These are phyloP conservation scores for Akabosia matsudoensis DNA, from an alignment of 1,140 invertebrate genomes.

Conservation along the genomic window DNA sequence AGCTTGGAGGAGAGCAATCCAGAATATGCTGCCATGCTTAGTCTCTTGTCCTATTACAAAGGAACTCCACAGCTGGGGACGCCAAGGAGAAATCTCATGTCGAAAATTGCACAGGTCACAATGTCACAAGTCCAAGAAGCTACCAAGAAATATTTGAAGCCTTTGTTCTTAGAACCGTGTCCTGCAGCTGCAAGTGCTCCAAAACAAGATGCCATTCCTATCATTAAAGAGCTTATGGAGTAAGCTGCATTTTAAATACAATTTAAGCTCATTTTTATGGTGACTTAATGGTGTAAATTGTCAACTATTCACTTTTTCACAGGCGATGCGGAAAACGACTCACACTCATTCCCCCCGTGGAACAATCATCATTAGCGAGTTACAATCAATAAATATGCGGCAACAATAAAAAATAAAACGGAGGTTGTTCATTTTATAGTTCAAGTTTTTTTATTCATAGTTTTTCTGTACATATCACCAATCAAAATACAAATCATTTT, in stretches of 20 bases:
- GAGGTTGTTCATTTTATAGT: too few relatives aligned
- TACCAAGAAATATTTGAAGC: neutral
- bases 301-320: neutral
- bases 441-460: neutral
- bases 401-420: neutral
- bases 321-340: slow-evolving; percentile 1
- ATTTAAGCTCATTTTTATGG: too few relatives aligned
- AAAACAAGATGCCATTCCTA: neutral
- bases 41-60: neutral
- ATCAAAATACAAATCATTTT: too few relatives aligned
- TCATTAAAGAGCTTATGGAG: slow-evolving; percentile 2
- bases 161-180: neutral
- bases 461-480: neutral
- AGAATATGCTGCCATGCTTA: neutral
- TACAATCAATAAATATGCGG: neutral
- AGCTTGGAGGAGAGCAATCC: neutral
- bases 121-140: neutral
- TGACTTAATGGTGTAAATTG: too few relatives aligned
- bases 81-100: neutral
- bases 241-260: too few relatives aligned
- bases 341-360: neutral
- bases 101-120: neutral
- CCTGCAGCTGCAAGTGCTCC: neutral
- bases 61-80: neutral
- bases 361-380: neutral